Evolutionary conservation across 2,888 invertebrate genomes (phyloP).

Genomic region (Dynastes maya): DNA sequence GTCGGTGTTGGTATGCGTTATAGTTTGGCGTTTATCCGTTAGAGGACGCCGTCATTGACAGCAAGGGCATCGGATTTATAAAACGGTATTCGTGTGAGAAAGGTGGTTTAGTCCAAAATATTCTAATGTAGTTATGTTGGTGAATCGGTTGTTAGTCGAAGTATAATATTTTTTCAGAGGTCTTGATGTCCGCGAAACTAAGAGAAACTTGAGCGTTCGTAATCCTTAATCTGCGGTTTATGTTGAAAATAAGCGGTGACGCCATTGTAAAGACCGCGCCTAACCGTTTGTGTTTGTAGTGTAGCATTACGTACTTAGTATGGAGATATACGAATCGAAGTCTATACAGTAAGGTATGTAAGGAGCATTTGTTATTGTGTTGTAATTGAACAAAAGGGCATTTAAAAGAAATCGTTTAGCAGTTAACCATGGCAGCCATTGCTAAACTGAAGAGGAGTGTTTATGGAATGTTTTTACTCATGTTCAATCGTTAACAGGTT

Average conservation of each 20-base stretch:
- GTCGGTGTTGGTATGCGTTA: no score
- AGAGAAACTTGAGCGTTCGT: background rate
- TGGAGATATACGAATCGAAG: constrained; percentile 14
- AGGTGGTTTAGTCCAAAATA: background rate
- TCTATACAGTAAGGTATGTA: constrained; percentile 28
- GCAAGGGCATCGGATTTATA: background rate
- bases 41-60: background rate
- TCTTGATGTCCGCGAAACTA: background rate
- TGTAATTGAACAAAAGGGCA: background rate
- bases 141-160: background rate
- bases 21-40: background rate
- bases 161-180: background rate
- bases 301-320: constrained; percentile 16
- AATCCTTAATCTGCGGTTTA: background rate
- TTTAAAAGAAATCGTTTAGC: background rate
- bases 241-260: constrained; percentile 31
- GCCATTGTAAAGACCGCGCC: constrained; percentile 40
- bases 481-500: constrained; percentile 21
- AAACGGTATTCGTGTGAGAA: background rate
- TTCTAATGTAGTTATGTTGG: background rate
- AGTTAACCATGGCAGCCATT: background rate
- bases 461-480: background rate
- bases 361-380: background rate
- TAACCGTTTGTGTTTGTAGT: constrained; percentile 36
- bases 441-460: background rate